Percentiles rank a stretch among this genome's conserved stretches.
These are phyloP conservation scores for Acanthurus lineatus DNA, from an alignment of 2,797 vertebrate species.

Conservation along the genomic window DNA sequence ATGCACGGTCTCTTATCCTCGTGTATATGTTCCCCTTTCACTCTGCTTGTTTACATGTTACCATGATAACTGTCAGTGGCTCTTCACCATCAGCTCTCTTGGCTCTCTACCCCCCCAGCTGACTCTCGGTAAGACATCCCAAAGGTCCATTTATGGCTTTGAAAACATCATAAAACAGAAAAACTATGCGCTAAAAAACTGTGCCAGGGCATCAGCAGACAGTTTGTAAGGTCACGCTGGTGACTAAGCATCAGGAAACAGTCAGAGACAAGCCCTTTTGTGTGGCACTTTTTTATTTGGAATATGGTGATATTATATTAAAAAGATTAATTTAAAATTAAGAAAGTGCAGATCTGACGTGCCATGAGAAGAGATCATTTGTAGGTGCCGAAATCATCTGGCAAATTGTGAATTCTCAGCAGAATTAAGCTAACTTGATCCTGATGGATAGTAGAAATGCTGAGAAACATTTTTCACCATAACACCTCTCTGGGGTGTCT, in stretches of 20 bases:
- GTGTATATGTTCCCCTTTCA: slow-evolving; percentile 12
- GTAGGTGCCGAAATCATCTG: slow-evolving; percentile 14
- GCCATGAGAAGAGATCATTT: not conserved
- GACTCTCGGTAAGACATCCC: slow-evolving; percentile 55
- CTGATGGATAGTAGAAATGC: slow-evolving; percentile 65
- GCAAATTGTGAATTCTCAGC: slow-evolving; percentile 20
- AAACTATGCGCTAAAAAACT: slow-evolving; percentile 4
- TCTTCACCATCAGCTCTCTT: slow-evolving; percentile 45
- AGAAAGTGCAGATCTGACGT: not conserved
- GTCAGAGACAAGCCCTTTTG: slow-evolving; percentile 16
- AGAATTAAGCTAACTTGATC: slow-evolving; percentile 44
- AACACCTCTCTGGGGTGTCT: slow-evolving; percentile 74
- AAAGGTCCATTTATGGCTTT: slow-evolving; percentile 58
- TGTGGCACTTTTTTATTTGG: not conserved
- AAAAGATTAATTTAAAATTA: not conserved
- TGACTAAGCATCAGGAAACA: slow-evolving; percentile 51
- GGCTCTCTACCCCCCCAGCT: slow-evolving; percentile 25
- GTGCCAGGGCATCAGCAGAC: slow-evolving; percentile 50
- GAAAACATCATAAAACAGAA: slow-evolving; percentile 68
- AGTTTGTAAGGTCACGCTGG: slow-evolving; percentile 57
- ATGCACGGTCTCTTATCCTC: slow-evolving; percentile 2
- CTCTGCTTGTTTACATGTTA: slow-evolving; percentile 63
- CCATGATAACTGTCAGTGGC: slow-evolving; percentile 70
- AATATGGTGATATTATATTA: not conserved
- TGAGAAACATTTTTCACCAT: slow-evolving; percentile 68